Evolutionary conservation across 2,797 vertebrate species (phyloP).

Genomic region (Gila robusta): DNA sequence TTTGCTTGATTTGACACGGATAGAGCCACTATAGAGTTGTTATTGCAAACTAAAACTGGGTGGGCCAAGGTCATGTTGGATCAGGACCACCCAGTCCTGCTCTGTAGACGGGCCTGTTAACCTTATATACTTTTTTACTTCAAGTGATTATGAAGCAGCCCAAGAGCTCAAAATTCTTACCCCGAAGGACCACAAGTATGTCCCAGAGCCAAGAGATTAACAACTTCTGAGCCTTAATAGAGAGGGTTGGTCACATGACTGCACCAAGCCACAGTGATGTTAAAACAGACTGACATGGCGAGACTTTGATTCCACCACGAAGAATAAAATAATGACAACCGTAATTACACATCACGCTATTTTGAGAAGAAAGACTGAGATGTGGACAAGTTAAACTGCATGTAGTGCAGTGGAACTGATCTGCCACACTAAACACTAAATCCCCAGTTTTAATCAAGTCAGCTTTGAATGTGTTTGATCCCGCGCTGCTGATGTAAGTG

Average conservation of each 20-base stretch:
- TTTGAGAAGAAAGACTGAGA: constrained; percentile 32
- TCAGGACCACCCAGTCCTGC: neutral
- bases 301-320: neutral
- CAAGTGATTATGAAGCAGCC: constrained; percentile 12
- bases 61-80: neutral
- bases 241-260: constrained; percentile 41
- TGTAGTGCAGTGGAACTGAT: constrained; percentile 46
- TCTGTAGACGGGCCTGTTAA: neutral
- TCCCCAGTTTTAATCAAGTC: constrained; percentile 62
- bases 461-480: constrained; percentile 57
- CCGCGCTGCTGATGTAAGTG: constrained; percentile 23
- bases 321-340: constrained; percentile 21
- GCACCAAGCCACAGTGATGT: constrained; percentile 52
- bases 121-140: neutral
- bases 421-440: constrained; percentile 44
- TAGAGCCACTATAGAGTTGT: neutral
- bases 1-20: neutral
- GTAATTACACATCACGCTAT: constrained; percentile 10
- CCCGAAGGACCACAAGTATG: constrained; percentile 34
- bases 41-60: neutral
- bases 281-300: constrained; percentile 49
- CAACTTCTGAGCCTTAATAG: constrained; percentile 45
- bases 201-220: constrained; percentile 55
- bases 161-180: constrained; percentile 7
- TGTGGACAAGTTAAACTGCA: constrained; percentile 16